Evolutionary conservation across 2,888 invertebrate species (phyloP).

Genomic region (Toxonevra muliebris): DNA sequence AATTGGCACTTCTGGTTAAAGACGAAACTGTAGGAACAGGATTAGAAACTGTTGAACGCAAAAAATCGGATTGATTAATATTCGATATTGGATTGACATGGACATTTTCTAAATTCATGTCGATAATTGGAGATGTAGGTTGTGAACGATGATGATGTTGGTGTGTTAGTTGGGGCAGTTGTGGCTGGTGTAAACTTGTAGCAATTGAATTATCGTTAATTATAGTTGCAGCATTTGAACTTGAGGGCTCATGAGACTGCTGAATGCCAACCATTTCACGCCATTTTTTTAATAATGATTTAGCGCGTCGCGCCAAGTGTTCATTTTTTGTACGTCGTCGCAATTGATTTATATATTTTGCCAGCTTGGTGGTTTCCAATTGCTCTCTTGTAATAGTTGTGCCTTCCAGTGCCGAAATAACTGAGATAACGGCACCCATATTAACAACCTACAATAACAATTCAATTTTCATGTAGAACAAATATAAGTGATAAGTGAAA

Average conservation of each 20-base stretch:
- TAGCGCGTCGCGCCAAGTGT: conserved; percentile 86
- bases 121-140: conserved; percentile 42
- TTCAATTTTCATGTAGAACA: neutral
- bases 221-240: conserved; percentile 11
- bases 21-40: conserved; percentile 25
- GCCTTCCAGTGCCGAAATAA: conserved; percentile 95
- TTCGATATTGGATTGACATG: conserved; percentile 31
- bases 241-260: conserved; percentile 41
- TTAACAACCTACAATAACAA: conserved; percentile 81
- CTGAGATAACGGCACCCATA: conserved; percentile 91
- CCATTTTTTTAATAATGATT: conserved; percentile 92
- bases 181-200: conserved; percentile 15
- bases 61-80: conserved; percentile 28
- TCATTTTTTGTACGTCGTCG: conserved; percentile 87
- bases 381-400: conserved; percentile 65
- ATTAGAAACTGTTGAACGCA: conserved; percentile 33
- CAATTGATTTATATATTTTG: conserved; percentile 91
- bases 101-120: conserved; percentile 9
- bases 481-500: neutral
- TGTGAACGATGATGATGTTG: conserved; percentile 38
- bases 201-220: conserved; percentile 19
- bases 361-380: conserved; percentile 87
- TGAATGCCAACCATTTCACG: conserved; percentile 82
- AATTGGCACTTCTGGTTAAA: conserved; percentile 40
- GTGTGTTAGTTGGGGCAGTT: conserved; percentile 27